These are phyloP conservation scores for Nymphicus hollandicus DNA, from an alignment of 2,113 vertebrate genomes.

Conservation along the genomic window DNA sequence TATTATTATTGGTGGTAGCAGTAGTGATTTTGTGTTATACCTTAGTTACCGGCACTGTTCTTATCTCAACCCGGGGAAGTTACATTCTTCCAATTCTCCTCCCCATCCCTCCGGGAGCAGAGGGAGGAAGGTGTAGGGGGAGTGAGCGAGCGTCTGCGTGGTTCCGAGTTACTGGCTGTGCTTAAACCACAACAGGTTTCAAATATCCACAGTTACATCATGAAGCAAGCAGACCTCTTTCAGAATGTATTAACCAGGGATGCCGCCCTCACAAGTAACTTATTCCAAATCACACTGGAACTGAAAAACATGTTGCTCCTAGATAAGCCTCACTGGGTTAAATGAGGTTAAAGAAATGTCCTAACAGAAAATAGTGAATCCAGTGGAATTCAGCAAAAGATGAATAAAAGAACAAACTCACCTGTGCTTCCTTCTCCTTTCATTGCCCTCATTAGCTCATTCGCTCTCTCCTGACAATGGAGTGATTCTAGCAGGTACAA, in stretches of 20 bases:
- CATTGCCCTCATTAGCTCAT: slow-evolving; percentile 95
- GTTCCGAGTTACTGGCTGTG: neutral
- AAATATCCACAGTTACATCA: neutral
- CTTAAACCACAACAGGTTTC: neutral
- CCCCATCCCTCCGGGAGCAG: rapidly evolving
- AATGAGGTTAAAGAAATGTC: neutral
- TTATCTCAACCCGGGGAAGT: neutral
- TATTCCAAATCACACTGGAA: neutral
- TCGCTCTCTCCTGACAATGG: slow-evolving; percentile 95
- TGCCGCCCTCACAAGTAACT: neutral
- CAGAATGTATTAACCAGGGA: neutral
- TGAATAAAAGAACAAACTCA: slow-evolving; percentile 58
- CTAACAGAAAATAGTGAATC: neutral
- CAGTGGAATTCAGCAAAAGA: neutral
- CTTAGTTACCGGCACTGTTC: neutral
- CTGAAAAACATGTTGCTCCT: neutral
- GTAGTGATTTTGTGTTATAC: neutral
- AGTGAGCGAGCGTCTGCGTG: neutral
- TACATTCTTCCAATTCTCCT: neutral
- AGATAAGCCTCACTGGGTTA: neutral
- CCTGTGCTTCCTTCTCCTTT: slow-evolving; percentile 89
- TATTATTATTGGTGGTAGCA: neutral
- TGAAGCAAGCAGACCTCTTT: neutral
- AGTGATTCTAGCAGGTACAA: slow-evolving; percentile 96
- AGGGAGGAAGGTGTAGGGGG: neutral